Evolutionary conservation across 2,113 vertebrate genomes (phyloP).

Genomic region (Noctilio leporinus): DNA sequence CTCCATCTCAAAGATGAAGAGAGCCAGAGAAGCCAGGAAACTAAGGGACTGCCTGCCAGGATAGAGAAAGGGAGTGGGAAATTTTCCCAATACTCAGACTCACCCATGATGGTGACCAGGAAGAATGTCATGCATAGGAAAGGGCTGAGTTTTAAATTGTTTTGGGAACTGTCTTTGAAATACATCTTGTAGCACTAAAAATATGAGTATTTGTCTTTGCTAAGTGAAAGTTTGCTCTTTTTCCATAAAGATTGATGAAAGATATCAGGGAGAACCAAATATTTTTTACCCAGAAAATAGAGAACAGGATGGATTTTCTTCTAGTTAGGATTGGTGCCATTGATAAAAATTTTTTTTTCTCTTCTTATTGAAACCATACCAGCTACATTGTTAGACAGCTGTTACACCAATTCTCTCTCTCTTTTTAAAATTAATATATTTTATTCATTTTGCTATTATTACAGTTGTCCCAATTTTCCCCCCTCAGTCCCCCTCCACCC

Average conservation of each 20-base stretch:
- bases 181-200: neutral
- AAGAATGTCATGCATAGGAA: neutral
- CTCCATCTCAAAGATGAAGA: neutral
- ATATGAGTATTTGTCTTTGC: neutral
- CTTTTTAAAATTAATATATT: too few relatives aligned
- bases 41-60: neutral
- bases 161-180: neutral
- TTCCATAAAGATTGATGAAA: neutral
- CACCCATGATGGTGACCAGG: neutral
- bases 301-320: neutral
- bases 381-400: neutral
- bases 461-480: too few relatives aligned
- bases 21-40: neutral
- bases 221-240: neutral
- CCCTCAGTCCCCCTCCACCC: too few relatives aligned
- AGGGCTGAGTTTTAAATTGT: neutral
- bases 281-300: neutral
- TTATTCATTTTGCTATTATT: too few relatives aligned
- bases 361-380: neutral
- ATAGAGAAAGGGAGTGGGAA: neutral
- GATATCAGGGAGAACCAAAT: neutral
- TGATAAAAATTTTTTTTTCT: neutral
- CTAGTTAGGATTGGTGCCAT: neutral
- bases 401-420: neutral
- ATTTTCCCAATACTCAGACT: neutral